These are phyloP conservation scores for Ptychadena robeensis DNA, from an alignment of 2,797 vertebrate genomes.

Conservation along the genomic window DNA sequence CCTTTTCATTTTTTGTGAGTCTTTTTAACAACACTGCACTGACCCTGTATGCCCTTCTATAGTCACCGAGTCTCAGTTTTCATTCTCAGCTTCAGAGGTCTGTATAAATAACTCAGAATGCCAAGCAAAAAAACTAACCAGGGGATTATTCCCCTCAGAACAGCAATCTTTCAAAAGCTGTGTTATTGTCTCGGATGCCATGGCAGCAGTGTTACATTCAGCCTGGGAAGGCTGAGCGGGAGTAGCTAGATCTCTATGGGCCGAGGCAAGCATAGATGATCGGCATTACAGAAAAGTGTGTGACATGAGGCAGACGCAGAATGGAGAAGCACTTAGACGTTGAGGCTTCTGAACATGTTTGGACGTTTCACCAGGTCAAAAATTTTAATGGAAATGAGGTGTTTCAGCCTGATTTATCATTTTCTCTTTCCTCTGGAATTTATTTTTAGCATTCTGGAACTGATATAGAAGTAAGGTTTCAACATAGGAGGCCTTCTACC, in stretches of 20 bases:
- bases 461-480: neutral
- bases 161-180: conserved; percentile 47
- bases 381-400: neutral
- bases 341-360: conserved; percentile 12
- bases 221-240: conserved; percentile 11
- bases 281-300: neutral
- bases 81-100: conserved; percentile 33
- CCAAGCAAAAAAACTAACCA: conserved; percentile 36
- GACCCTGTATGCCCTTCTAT: conserved; percentile 35
- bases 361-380: conserved; percentile 9
- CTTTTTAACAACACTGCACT: conserved; percentile 29
- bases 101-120: conserved; percentile 56
- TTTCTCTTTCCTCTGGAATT: neutral
- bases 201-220: conserved; percentile 37
- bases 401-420: neutral
- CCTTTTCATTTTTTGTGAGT: neutral
- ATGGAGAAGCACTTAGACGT: conserved; percentile 4
- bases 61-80: conserved; percentile 17
- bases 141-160: conserved; percentile 50
- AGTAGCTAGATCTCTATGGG: neutral
- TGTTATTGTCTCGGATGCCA: conserved; percentile 39
- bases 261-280: neutral
- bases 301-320: conserved; percentile 8
- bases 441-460: neutral
- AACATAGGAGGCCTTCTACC: neutral